Evolutionary conservation across 53 echinoderm and acorn worm species (phyloP).

Genomic region (Hippasteria phrygiana): DNA sequence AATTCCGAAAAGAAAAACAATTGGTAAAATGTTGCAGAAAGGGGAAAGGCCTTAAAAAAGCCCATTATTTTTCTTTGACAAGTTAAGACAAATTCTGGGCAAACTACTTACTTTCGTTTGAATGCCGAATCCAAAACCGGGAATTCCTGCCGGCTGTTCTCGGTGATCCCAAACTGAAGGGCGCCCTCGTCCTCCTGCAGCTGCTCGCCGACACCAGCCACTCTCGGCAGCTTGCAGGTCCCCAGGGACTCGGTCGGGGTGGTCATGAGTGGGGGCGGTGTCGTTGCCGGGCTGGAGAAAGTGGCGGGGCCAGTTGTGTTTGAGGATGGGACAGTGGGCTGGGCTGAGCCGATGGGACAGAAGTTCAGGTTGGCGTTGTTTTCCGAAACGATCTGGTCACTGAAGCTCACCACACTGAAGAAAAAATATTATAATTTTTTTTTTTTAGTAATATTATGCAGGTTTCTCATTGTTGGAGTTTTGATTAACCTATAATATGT

Average conservation of each 20-base stretch:
- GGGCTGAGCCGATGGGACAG: slow-evolving; percentile 35
- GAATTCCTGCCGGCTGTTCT: slow-evolving; percentile 75
- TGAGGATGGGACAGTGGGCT: slow-evolving; percentile 11
- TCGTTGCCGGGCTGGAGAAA: not conserved
- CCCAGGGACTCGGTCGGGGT: slow-evolving; percentile 36
- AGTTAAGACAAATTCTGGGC: too few relatives aligned
- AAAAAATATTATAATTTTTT: not conserved
- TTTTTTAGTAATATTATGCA: not conserved
- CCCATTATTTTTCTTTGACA: too few relatives aligned
- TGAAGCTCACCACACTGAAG: slow-evolving; percentile 20
- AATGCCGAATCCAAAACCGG: slow-evolving; percentile 37
- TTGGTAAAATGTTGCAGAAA: too few relatives aligned
- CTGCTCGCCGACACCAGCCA: slow-evolving; percentile 27
- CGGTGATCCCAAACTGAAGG: slow-evolving; percentile 79
- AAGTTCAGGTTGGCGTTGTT: slow-evolving; percentile 45
- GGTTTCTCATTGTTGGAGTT: too few relatives aligned
- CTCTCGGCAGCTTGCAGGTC: slow-evolving; percentile 66
- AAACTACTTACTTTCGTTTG: slow-evolving; percentile 58
- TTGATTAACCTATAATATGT: too few relatives aligned
- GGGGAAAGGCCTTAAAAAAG: too few relatives aligned
- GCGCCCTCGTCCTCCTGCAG: slow-evolving; percentile 80
- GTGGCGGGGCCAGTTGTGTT: slow-evolving; percentile 34
- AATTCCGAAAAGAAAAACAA: too few relatives aligned
- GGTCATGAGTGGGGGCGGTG: not conserved
- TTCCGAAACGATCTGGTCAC: slow-evolving; percentile 12